These are phyloP conservation scores for Nautilus pompilius DNA, from an alignment of 1,140 invertebrate genomes.

Conservation along the genomic window DNA sequence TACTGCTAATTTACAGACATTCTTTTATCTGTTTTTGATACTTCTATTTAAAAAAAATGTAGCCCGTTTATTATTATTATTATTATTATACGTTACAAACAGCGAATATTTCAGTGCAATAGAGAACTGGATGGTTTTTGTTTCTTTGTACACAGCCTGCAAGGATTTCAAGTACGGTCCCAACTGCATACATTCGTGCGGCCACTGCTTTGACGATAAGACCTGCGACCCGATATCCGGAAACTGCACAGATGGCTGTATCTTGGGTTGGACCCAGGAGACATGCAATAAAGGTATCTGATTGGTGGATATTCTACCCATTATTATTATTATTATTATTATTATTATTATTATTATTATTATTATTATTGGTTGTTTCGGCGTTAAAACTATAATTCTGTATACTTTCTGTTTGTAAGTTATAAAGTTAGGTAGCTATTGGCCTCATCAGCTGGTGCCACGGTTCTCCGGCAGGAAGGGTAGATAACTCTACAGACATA, in stretches of 20 bases:
- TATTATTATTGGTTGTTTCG: background rate
- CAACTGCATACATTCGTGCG: conserved; percentile 25
- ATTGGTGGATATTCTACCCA: too few species aligned
- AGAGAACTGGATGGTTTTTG: too few species aligned
- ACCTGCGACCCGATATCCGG: conserved; percentile 28
- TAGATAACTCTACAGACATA: too few species aligned
- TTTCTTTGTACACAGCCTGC: conserved; percentile 8
- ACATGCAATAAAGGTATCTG: conserved; percentile 25
- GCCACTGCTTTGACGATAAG: conserved; percentile 30
- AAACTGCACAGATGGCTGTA: conserved; percentile 27
- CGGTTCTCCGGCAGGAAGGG: too few species aligned
- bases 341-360: too few species aligned
- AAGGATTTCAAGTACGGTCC: conserved; percentile 16
- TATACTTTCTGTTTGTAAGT: background rate
- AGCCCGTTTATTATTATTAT: background rate
- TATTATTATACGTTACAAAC: background rate
- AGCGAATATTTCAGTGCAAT: too few species aligned
- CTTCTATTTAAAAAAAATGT: background rate
- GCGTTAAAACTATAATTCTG: background rate
- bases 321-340: background rate
- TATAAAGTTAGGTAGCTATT: background rate
- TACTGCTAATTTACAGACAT: too few species aligned
- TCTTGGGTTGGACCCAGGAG: conserved; percentile 23
- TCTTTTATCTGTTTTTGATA: background rate
- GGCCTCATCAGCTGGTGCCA: background rate